Percentiles rank a stretch among this genome's conserved stretches.
These are phyloP conservation scores for Hirudinaria manillensis DNA, from an alignment of 2,888 invertebrate genomes.

Conservation along the genomic window DNA sequence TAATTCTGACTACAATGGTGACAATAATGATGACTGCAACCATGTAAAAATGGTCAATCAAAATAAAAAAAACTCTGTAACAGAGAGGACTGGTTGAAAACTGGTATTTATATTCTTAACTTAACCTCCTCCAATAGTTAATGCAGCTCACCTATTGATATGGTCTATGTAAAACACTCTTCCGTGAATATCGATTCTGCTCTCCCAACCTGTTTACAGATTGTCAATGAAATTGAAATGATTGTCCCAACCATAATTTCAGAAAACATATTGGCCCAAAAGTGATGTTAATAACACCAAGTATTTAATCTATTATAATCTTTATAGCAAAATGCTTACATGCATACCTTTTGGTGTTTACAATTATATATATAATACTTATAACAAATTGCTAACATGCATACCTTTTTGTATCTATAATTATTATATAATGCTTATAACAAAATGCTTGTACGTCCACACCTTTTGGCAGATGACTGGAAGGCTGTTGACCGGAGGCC, in stretches of 20 bases:
- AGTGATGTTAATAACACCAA: background rate
- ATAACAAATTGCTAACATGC: background rate
- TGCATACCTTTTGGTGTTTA: background rate
- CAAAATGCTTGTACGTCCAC: background rate
- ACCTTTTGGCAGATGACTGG: background rate
- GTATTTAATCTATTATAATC: background rate
- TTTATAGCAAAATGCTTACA: background rate
- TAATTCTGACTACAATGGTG: background rate
- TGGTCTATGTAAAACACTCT: slow-evolving; percentile 96
- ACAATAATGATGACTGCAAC: too few relatives aligned
- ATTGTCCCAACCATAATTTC: background rate
- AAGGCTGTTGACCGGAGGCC: background rate
- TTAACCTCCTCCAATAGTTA: too few relatives aligned
- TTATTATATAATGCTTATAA: background rate
- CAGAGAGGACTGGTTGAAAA: too few relatives aligned
- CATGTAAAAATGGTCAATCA: too few relatives aligned
- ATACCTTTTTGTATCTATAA: background rate
- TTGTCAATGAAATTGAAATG: background rate
- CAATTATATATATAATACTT: background rate
- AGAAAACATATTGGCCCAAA: background rate
- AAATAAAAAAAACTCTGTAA: too few relatives aligned
- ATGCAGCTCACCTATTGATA: slow-evolving; percentile 63
- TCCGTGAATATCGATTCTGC: slow-evolving; percentile 90
- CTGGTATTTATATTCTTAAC: too few relatives aligned
- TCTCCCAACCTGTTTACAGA: slow-evolving; percentile 77